phyloP scores from a whole-genome alignment of 2,113 vertebrate genomes.

The Peromyscus polionotus region DNA sequence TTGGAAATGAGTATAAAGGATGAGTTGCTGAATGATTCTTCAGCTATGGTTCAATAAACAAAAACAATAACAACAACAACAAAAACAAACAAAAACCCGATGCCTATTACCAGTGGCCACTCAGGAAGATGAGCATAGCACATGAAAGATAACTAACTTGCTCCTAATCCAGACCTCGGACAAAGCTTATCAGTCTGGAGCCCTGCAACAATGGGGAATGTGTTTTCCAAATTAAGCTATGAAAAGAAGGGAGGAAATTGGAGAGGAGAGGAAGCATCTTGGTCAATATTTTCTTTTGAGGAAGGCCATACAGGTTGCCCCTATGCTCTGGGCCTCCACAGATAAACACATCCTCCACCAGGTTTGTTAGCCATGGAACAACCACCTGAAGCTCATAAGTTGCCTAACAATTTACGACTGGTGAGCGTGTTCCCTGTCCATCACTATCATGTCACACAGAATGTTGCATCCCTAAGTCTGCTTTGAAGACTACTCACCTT shows the following conservation, averaged over 20 bases:
- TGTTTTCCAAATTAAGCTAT: slow-evolving; percentile 85
- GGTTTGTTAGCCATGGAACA: not conserved
- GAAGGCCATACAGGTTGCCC: not conserved
- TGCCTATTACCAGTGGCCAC: slow-evolving; percentile 89
- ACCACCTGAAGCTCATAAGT: not conserved
- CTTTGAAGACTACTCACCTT: not conserved
- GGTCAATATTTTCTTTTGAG: slow-evolving; percentile 65
- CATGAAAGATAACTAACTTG: slow-evolving; percentile 92
- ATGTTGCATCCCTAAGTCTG: not conserved
- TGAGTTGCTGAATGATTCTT: slow-evolving; percentile 86
- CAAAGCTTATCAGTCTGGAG: slow-evolving; percentile 81
- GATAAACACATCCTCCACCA: not conserved
- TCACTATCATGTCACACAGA: not conserved
- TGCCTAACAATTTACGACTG: not conserved
- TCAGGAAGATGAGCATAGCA: slow-evolving; percentile 88
- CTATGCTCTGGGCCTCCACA: not conserved
- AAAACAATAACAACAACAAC: slow-evolving; percentile 77
- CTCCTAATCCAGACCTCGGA: slow-evolving; percentile 87
- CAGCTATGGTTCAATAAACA: slow-evolving; percentile 80
- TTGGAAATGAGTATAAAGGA: slow-evolving; percentile 81
- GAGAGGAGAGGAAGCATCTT: slow-evolving; percentile 66
- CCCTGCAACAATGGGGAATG: slow-evolving; percentile 84
- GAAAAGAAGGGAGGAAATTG: slow-evolving; percentile 81
- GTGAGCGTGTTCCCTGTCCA: not conserved
- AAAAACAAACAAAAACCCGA: not conserved